phyloP scores from a whole-genome alignment of 2,797 vertebrate genomes.

The Gadopsis marmoratus region DNA sequence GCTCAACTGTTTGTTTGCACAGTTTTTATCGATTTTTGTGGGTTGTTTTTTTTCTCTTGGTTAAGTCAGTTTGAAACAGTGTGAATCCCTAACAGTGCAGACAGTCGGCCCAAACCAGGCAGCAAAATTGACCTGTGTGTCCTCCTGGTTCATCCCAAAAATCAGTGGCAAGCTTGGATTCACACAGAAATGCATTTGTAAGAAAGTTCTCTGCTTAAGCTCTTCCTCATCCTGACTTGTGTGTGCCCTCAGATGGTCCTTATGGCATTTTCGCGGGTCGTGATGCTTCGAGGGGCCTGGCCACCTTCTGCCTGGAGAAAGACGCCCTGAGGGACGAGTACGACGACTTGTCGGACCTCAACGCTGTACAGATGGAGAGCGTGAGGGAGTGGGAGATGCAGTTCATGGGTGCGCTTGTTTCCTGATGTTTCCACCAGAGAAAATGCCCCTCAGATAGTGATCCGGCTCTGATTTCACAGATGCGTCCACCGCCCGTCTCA shows the following conservation, averaged over 20 bases:
- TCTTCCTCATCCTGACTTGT: not conserved
- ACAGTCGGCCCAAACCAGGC: not conserved
- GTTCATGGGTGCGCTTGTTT: slow-evolving; percentile 91
- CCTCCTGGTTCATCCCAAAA: not conserved
- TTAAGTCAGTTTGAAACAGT: not conserved
- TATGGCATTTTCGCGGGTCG: slow-evolving; percentile 98
- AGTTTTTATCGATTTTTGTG: not conserved
- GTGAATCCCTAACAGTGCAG: not conserved
- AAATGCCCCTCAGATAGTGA: slow-evolving; percentile 1
- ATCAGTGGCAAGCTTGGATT: not conserved
- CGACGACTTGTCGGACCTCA: slow-evolving; percentile 98
- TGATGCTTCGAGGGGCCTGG: slow-evolving; percentile 97
- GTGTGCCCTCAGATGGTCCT: slow-evolving; percentile 88
- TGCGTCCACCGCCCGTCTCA: not conserved
- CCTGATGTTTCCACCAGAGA: not conserved
- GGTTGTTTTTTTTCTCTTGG: not conserved
- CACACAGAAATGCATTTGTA: not conserved
- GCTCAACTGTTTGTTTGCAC: slow-evolving; percentile 1
- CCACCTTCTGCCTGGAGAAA: slow-evolving; percentile 98
- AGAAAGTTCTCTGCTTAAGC: not conserved
- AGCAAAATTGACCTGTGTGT: not conserved
- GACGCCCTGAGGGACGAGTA: slow-evolving; percentile 96
- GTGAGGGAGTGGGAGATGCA: slow-evolving; percentile 99
- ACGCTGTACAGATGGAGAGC: slow-evolving; percentile 99
- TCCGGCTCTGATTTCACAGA: slow-evolving; percentile 27